Evolutionary conservation across 2,888 invertebrate species (phyloP), one percentile per base, ranked within the genome.

Genomic region (Diogma glabrata): DNA sequence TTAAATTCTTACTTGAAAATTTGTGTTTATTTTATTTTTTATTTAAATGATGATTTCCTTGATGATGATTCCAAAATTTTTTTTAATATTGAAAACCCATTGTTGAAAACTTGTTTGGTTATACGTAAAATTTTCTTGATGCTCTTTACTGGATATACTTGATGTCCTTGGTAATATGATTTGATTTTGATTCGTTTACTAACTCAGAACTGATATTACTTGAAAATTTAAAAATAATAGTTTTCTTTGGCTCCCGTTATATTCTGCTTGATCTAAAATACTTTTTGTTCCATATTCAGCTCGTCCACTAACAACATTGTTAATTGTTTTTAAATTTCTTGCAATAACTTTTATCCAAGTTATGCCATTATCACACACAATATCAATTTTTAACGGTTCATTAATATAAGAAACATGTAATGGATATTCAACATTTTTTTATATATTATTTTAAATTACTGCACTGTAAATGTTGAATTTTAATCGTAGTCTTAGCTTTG

Each of bases 281-380:
- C 87, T 88, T 57, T 87, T 78, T 43, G 90, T 85, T 3, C 93
- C 92, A 72, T 84, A 93, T 59, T 87, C 87, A 7, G 87, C 84
- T 60, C 87, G 83, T 5, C 92, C 91, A 62, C 77, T 77, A 59
- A 87, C 88, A 53, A 89, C 79, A 51, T 89, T 82, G 47, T 84
- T 84, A 6, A 94, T 68, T 0, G 92, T 90, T 63, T 84, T 86
- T 1, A 92, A 87, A 71, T 93, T 94, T 52, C 93, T 77, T 4
- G 94, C 93, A 57, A 93, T 83, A 7, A 93, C 89, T 76, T 94
- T 94, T 49, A 85, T 81, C 94, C 94, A 94, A 14, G 78, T 78
- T 52, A 79, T 75, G 12, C 92, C 92, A 61, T 77, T 75, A 57
- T 87, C 79, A 61, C 85, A 83, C 10, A 94, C 84, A 54, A 94